Evolutionary conservation across 2,113 vertebrate species (phyloP), one percentile per base, ranked within the genome.

Genomic region (Thryonomys swinderianus): DNA sequence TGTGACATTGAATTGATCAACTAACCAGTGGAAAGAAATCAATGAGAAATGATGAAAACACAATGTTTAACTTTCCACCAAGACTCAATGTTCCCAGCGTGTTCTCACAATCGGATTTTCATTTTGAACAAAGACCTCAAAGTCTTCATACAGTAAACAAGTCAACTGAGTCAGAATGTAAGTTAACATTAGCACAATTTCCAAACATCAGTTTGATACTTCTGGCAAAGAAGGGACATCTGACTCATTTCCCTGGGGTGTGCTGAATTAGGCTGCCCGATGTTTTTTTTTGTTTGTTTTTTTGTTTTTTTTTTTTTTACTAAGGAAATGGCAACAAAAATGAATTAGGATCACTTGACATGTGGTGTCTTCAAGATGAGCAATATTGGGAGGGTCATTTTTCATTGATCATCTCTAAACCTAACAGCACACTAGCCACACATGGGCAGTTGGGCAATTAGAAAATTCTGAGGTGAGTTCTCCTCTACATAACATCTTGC

Each of bases 41-140:
- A 94, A 53, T 91, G 61, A 92, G 61, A 57, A 92, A 88, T 69
- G 17, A 83, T 88, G 67, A 93, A 96, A 94, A 92, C 40, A 96
- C 87, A 34, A 32, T 78, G 64, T 86, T 93, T 94, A 74, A 30
- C 95, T 93, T 95, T 62, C 9, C 51, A 37, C 37, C 51, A 30
- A 69, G 64, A 88, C 42, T 95, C 85, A 95, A 3, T 94, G 86
- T 94, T 97, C 79, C 57, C 57, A 91, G 83, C 32, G 55, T 86
- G 61, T 86, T 92, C 74, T 86, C 57, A 94, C 83, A 93, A 90
- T 37, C 90, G n/a, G 34, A 92, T 96, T 96, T 95, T 96, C 91
- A 94, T 93, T 97, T 96, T 74, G 67, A 96, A 95, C 78, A 95
- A 92, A 93, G 88, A 88, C 73, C 16, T 88, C 53, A 16, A 88